Conservation (phyloP, 2,113 vertebrate genomes). For the Mobula hypostoma region DNA sequence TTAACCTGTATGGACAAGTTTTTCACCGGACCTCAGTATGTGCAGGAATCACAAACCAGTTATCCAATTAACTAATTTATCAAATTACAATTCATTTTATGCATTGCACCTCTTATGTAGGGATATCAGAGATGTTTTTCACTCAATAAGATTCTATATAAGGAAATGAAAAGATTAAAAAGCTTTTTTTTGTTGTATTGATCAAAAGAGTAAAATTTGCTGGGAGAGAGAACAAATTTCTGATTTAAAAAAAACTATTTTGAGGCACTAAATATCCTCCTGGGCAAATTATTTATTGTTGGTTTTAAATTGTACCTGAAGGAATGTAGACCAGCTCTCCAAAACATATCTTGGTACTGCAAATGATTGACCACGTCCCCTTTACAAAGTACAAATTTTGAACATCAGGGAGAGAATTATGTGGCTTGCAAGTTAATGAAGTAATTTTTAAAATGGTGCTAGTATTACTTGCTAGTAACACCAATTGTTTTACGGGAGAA, state of each 20-base stretch:
- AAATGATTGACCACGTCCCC: not conserved
- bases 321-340: not conserved
- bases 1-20: too few relatives aligned
- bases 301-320: not conserved
- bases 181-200: not conserved
- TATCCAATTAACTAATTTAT: too few relatives aligned
- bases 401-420: too few relatives aligned
- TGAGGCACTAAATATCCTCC: not conserved
- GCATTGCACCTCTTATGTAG: not conserved
- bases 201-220: not conserved
- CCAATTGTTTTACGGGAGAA: too few relatives aligned
- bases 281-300: not conserved
- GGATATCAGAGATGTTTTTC: not conserved
- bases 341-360: not conserved
- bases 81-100: not conserved
- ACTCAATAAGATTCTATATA: not conserved
- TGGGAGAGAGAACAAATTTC: not conserved
- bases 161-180: not conserved
- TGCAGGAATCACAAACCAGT: too few relatives aligned
- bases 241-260: not conserved
- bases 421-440: too few relatives aligned
- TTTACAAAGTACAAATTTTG: not conserved
- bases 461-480: too few relatives aligned
- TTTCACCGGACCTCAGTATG: too few relatives aligned
- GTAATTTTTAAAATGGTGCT: not conserved